These are phyloP conservation scores for Garra rufa DNA, from an alignment of 2,113 vertebrate genomes.

Conservation along the genomic window DNA sequence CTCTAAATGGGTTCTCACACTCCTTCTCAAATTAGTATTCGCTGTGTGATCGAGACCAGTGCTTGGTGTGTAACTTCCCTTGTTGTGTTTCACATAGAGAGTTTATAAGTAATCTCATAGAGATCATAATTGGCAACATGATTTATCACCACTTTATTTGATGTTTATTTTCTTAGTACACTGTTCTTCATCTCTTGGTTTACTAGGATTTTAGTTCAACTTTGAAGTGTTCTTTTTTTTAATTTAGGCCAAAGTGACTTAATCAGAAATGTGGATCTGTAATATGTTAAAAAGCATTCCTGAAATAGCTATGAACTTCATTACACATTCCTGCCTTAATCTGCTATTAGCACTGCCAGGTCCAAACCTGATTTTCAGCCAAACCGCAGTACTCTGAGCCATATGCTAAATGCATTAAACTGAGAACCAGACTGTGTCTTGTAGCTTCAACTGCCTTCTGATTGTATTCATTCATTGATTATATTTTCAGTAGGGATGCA, in stretches of 20 bases:
- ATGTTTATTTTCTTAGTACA: neutral
- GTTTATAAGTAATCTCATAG: neutral
- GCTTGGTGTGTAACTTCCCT: neutral
- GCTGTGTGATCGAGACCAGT: neutral
- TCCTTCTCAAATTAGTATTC: neutral
- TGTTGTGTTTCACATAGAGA: neutral
- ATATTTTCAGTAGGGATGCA: neutral
- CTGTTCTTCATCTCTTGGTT: neutral
- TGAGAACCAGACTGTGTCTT: neutral
- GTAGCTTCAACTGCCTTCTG: slow-evolving; percentile 1
- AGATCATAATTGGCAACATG: neutral
- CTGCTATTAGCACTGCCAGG: slow-evolving; percentile 49
- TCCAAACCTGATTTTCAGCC: slow-evolving; percentile 6
- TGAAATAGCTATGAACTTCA: slow-evolving; percentile 37
- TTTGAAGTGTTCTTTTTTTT: neutral
- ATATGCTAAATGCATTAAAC: slow-evolving; percentile 1
- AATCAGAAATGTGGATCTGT: neutral
- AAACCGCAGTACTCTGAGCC: slow-evolving; percentile 42
- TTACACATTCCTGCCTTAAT: slow-evolving; percentile 54
- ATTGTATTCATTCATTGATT: neutral
- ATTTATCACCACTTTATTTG: neutral
- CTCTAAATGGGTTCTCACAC: neutral
- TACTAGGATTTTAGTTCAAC: neutral
- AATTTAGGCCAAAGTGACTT: neutral
- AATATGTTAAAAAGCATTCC: neutral